phyloP scores from a whole-genome alignment of 2,113 vertebrate genomes.

The Bufo bufo region DNA sequence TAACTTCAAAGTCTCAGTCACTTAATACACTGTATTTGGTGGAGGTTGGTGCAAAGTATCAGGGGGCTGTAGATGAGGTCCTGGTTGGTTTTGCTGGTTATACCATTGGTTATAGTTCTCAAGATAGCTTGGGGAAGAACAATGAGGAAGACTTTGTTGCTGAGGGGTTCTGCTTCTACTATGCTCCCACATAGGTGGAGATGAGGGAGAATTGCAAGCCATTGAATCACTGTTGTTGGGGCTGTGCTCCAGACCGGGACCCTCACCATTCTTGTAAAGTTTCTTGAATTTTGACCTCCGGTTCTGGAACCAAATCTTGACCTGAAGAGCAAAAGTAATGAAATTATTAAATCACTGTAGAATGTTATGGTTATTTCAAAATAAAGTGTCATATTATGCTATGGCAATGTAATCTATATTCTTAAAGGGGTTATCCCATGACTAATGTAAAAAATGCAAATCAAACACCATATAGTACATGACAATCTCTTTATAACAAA shows the following conservation, averaged over 20 bases:
- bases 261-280: conserved; percentile 96
- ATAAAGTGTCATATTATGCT: too few relatives aligned
- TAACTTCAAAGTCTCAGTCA: conserved; percentile 60
- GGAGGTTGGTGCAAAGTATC: conserved; percentile 87
- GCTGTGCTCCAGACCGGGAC: conserved; percentile 89
- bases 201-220: conserved; percentile 94
- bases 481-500: too few relatives aligned
- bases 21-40: conserved; percentile 88
- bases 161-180: conserved; percentile 79
- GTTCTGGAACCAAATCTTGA: conserved; percentile 99
- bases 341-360: background rate
- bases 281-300: conserved; percentile 98
- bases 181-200: conserved; percentile 91
- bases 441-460: too few relatives aligned
- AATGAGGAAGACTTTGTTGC: conserved; percentile 85
- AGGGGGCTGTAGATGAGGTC: conserved; percentile 88
- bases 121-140: conserved; percentile 88
- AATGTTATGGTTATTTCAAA: too few relatives aligned
- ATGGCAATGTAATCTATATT: too few relatives aligned
- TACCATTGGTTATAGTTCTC: conserved; percentile 96
- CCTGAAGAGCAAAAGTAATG: conserved; percentile 69
- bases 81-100: conserved; percentile 79
- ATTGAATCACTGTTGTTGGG: conserved; percentile 98
- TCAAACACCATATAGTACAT: too few relatives aligned
- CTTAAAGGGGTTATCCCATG: too few relatives aligned